Conservation (phyloP, 2,113 vertebrate genomes). For the Athene cunicularia region DNA sequence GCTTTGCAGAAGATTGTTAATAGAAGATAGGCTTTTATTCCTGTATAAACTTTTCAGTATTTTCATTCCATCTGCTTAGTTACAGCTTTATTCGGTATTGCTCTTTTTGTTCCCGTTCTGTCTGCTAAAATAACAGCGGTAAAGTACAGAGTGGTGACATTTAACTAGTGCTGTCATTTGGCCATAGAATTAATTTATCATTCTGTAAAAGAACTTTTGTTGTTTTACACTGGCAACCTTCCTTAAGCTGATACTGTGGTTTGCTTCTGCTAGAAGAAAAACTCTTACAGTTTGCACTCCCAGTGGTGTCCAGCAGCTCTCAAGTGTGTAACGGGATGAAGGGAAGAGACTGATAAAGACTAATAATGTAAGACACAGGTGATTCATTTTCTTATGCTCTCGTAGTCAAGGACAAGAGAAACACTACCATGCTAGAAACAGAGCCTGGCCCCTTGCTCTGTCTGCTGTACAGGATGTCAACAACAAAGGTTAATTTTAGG, state of each 20-base stretch:
- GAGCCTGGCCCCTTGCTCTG: background rate
- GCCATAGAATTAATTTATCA: background rate
- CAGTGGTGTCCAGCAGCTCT: background rate
- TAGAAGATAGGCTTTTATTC: background rate
- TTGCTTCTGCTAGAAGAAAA: background rate
- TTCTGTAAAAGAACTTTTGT: background rate
- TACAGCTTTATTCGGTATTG: background rate
- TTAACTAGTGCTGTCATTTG: background rate
- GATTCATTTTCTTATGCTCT: background rate
- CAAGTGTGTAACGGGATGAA: background rate
- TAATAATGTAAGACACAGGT: background rate
- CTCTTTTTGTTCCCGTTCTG: background rate
- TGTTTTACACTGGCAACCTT: background rate
- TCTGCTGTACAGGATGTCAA: background rate
- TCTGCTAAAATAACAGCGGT: background rate
- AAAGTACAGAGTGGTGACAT: background rate
- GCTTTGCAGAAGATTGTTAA: background rate
- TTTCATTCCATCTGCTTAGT: conserved; percentile 32
- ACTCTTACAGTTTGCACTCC: background rate
- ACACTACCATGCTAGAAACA: rapidly evolving
- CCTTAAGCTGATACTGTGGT: background rate
- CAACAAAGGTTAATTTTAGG: background rate
- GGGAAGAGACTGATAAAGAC: background rate
- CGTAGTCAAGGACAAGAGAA: background rate
- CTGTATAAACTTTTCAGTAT: background rate